phyloP scores from a whole-genome alignment of 2,888 invertebrate species.

The Gymnoscelis rufifasciata region DNA sequence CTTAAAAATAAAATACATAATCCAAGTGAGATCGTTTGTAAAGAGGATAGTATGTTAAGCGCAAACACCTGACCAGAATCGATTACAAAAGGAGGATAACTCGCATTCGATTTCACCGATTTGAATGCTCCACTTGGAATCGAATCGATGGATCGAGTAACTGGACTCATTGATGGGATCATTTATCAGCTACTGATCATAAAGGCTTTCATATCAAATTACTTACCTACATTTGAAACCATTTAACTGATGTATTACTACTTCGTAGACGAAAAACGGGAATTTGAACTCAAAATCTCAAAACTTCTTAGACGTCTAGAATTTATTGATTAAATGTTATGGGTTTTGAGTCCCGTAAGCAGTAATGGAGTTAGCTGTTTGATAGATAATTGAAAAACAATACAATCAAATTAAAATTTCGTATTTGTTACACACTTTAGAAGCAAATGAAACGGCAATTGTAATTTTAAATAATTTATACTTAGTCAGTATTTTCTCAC shows the following conservation, averaged over 20 bases:
- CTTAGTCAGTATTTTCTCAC: too few relatives aligned
- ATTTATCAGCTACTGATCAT: conserved; percentile 1
- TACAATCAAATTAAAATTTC: too few relatives aligned
- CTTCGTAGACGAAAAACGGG: too few relatives aligned
- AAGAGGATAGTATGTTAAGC: conserved; percentile 58
- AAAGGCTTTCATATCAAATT: conserved; percentile 4
- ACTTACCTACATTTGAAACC: background rate
- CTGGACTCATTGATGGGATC: conserved; percentile 9
- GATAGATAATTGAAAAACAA: too few relatives aligned
- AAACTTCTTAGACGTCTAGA: too few relatives aligned
- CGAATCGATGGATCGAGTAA: conserved; percentile 18
- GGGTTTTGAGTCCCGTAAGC: too few relatives aligned
- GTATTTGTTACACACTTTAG: too few relatives aligned
- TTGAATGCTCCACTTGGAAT: conserved; percentile 35
- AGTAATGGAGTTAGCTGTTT: too few relatives aligned
- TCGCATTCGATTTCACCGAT: conserved; percentile 43
- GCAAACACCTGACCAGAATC: conserved; percentile 50
- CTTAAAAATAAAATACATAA: background rate
- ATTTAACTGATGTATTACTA: background rate
- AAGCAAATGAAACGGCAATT: too few relatives aligned
- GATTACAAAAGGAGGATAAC: conserved; percentile 19
- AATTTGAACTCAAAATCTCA: too few relatives aligned
- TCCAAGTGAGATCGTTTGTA: background rate
- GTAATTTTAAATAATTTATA: too few relatives aligned
- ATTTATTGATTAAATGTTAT: too few relatives aligned